These are phyloP conservation scores for Brachionus angularis DNA, from an alignment of 1,140 invertebrate species.

Conservation along the genomic window DNA sequence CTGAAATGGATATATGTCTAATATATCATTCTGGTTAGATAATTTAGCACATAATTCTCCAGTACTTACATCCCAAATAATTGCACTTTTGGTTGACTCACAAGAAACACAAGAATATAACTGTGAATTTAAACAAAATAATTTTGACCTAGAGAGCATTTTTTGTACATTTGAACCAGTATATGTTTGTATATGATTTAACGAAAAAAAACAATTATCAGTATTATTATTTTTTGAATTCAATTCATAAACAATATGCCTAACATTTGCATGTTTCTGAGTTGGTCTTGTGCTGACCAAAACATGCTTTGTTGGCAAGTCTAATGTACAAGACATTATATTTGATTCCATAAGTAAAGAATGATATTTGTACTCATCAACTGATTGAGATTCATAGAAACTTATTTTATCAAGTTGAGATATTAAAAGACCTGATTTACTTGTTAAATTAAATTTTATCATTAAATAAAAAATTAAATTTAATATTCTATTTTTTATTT, in stretches of 20 bases:
- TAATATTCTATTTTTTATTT: conserved; percentile 47
- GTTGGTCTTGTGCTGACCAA: conserved; percentile 58
- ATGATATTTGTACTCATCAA: conserved; percentile 56
- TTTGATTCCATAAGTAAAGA: conserved; percentile 66
- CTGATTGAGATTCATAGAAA: conserved; percentile 63
- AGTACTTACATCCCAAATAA: conserved; percentile 66
- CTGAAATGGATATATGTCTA: conserved; percentile 65
- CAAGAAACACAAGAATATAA: neutral
- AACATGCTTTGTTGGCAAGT: conserved; percentile 63
- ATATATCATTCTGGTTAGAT: conserved; percentile 63
- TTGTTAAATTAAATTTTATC: too few relatives aligned
- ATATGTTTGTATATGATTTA: conserved; percentile 64
- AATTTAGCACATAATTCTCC: conserved; percentile 62
- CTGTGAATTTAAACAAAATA: conserved; percentile 56
- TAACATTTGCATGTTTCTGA: conserved; percentile 59
- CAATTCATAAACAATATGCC: conserved; percentile 60
- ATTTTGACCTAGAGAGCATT: conserved; percentile 64
- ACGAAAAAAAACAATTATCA: conserved; percentile 51
- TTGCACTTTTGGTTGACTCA: conserved; percentile 24
- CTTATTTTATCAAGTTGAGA: conserved; percentile 71
- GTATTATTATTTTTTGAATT: conserved; percentile 44
- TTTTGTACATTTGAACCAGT: conserved; percentile 65
- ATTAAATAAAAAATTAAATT: conserved; percentile 49
- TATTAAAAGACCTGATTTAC: conserved; percentile 65
- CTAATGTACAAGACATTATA: conserved; percentile 65